Base-by-base conservation (phyloP, 2,113 vertebrate genomes). In the Mormoops blainvillei region DNA sequence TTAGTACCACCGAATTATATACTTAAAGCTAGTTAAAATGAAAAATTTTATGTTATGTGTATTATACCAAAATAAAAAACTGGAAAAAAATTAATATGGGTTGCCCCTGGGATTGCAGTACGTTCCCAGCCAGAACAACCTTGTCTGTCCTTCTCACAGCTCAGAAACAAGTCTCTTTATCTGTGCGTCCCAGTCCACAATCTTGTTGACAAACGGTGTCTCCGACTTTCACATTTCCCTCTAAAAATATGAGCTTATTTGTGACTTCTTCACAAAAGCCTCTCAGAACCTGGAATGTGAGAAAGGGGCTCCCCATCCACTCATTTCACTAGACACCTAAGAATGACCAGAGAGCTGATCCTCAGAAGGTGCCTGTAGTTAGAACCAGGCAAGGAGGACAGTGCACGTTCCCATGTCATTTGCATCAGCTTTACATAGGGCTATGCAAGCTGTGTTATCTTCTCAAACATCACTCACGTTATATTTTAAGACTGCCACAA, bases 401-500 rank as follows among this genome's bases (percentile, higher is more conserved):
- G 3, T 33, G n/a, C 22, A 7, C 50, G 92, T 97, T 97, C 97
- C 54, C 96, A 97, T 97, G 73, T 70, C 24, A 97, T 97, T 97
- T 97, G 96, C 96, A 96, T 97, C 94, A 95, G 82, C 70, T 97
- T 97, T 96, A 48, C 96, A 97, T 92, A 94, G 80, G 87, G 36
- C 84, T 63, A 80, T 68, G 68, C 92, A 97, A 96, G 95, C 96
- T 97, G 95, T 97, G 87, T 91, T 85, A 50, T 77, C 33, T 94
- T 95, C 96, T 94, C 89, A 65, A 84, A 80, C 95, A 96, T 97
- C 95, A 77, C 87, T 97, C 89, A 92, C 2, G 0, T 56, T 90
- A 1, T 97, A 97, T 96, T 97, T 96, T 97, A 97, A 97, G 96
- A 94, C 70, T 56, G 81, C 93, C 43, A 11, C 87, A 96, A 67